Evolutionary conservation across 2,113 vertebrate genomes (phyloP).

Genomic region (Amia ocellicauda): DNA sequence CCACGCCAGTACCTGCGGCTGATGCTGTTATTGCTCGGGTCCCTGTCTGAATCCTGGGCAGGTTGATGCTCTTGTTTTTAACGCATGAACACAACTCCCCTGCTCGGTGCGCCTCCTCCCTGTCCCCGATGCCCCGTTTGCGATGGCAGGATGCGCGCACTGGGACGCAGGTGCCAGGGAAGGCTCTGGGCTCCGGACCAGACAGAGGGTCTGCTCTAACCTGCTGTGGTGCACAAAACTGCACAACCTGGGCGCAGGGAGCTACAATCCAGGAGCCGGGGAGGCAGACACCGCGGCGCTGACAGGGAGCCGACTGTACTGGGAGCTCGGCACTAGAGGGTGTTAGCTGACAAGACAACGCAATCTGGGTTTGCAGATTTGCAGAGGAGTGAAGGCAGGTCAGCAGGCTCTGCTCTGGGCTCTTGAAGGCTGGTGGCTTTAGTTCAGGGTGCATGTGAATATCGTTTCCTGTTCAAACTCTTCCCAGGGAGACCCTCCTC

Average conservation of each 20-base stretch:
- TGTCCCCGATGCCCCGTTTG: neutral
- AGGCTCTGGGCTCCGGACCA: constrained; percentile 24
- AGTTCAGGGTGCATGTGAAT: too few relatives aligned
- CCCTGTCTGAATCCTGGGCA: constrained; percentile 6
- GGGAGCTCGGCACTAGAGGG: constrained; percentile 80
- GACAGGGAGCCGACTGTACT: constrained; percentile 48
- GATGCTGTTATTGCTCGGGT: neutral
- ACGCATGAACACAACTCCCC: constrained; percentile 4
- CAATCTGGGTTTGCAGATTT: constrained; percentile 28
- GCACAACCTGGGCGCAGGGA: constrained; percentile 15
- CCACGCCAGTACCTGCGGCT: neutral
- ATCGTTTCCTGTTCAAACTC: too few relatives aligned
- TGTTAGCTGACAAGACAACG: constrained; percentile 73
- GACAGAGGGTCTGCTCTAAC: constrained; percentile 37
- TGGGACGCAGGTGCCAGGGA: neutral
- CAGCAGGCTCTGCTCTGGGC: too few relatives aligned
- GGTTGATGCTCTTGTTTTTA: neutral
- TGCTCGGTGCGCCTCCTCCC: neutral
- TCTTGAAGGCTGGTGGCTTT: too few relatives aligned
- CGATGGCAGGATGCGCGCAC: neutral
- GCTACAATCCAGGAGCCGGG: neutral
- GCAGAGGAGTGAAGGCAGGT: constrained; percentile 19
- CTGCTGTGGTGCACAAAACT: constrained; percentile 9
- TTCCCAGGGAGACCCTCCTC: too few relatives aligned
- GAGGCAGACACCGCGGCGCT: neutral